Base-by-base conservation (phyloP, 2,797 vertebrate species). In the Melanotaenia parkinsoni region DNA sequence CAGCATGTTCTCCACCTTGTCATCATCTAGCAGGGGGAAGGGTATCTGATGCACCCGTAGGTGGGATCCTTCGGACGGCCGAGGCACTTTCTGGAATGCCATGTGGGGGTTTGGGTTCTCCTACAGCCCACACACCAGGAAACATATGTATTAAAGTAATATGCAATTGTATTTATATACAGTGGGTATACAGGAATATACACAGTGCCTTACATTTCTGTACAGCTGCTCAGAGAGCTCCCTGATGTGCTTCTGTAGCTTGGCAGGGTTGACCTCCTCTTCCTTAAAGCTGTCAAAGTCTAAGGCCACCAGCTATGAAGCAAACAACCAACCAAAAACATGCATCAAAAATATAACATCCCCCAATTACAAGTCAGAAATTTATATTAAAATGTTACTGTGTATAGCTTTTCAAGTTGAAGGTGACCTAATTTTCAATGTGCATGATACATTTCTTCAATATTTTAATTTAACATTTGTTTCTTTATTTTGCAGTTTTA, bases 51-150 rank as follows among this genome's bases (percentile, higher is more conserved):
- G 98, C 65, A 99, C 96, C 1, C 98, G 95, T 82, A 99, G 80
- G 89, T 99, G 97, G 33, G 98, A 99, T 59, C 98, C 98, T 90
- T 99, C 98, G 0, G 97, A 98, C 0, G 98, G 98, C 50, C 96
- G 95, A 3, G 97, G 97, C 83, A 99, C 96, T 90, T 99, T 99
- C 94, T 99, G 98, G 92, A 99, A 99, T 5, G 97, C 96, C 95
- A 99, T 98, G 91, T 99, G 98, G 61, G 98, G 98, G 81, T 98
- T 99, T 71, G 98, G 98, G 79, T 97, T 99, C 87, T 99, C 98
- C 98, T 99, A 82, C 1, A 70, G 67, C 12, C 6, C 58, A 69
- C 14, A 59, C 28, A 13, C 45, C 63, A 77, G 45, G 20, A 26
- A 72, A 68, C 40, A 58, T 11, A 59, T 24, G 32, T 1, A 62